These are phyloP conservation scores for Malachius bipustulatus DNA, from an alignment of 2,888 invertebrate genomes.

Conservation along the genomic window DNA sequence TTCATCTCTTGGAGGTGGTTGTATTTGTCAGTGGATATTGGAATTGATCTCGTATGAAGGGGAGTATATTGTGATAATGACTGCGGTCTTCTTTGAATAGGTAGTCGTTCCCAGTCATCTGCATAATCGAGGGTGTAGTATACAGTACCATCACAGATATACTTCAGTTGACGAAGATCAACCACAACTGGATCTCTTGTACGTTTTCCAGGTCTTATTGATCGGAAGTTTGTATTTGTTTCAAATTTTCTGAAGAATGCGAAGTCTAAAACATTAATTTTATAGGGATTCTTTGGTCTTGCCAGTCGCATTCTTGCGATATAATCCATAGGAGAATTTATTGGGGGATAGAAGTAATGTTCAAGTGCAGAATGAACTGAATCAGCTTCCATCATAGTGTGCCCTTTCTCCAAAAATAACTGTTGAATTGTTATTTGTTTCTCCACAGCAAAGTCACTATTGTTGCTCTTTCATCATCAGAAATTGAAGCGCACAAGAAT, in stretches of 20 bases:
- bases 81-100: not conserved
- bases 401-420: slow-evolving; percentile 12
- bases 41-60: not conserved
- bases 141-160: not conserved
- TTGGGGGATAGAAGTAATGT: slow-evolving; percentile 8
- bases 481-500: too few relatives aligned
- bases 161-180: slow-evolving; percentile 5
- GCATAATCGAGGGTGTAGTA: slow-evolving; percentile 4
- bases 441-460: slow-evolving; percentile 1
- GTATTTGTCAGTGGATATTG: slow-evolving; percentile 1
- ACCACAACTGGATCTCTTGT: slow-evolving; percentile 6
- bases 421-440: slow-evolving; percentile 8
- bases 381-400: slow-evolving; percentile 14
- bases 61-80: not conserved
- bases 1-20: not conserved
- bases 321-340: slow-evolving; percentile 11
- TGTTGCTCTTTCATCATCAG: too few relatives aligned
- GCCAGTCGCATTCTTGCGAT: slow-evolving; percentile 10
- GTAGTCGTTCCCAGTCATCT: not conserved
- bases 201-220: slow-evolving; percentile 8
- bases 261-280: slow-evolving; percentile 7
- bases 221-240: not conserved
- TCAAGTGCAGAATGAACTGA: slow-evolving; percentile 11
- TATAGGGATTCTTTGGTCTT: slow-evolving; percentile 12
- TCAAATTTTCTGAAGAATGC: slow-evolving; percentile 9